Evolutionary conservation across 2,888 invertebrate genomes (phyloP).

Genomic region (Nomada flava): DNA sequence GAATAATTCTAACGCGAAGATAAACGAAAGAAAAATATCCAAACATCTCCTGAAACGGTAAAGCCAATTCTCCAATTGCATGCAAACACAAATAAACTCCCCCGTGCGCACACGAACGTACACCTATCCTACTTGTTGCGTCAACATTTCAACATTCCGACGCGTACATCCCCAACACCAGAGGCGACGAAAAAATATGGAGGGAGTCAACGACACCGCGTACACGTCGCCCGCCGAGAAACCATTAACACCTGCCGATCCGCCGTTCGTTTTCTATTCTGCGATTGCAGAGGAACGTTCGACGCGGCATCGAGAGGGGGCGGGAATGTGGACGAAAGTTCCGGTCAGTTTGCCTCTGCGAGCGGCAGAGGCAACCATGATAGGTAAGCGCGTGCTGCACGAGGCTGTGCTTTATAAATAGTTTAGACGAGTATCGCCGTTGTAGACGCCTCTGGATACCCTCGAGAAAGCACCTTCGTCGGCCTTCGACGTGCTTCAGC

Average conservation of each 20-base stretch:
- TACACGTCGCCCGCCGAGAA: slow-evolving; percentile 4
- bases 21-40: too few species aligned
- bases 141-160: neutral
- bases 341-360: slow-evolving; percentile 72
- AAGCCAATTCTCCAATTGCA: neutral
- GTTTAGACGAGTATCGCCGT: slow-evolving; percentile 60
- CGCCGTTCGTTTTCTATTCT: too few species aligned
- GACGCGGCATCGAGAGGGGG: slow-evolving; percentile 23
- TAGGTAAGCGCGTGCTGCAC: slow-evolving; percentile 64
- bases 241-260: neutral
- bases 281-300: too few species aligned
- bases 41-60: too few species aligned
- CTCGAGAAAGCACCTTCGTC: slow-evolving; percentile 58
- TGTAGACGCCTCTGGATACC: slow-evolving; percentile 44
- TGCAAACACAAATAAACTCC: neutral
- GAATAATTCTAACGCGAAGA: too few species aligned
- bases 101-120: neutral
- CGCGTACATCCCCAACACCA: neutral
- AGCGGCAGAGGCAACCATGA: slow-evolving; percentile 74
- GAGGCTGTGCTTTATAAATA: slow-evolving; percentile 80
- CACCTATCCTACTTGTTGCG: neutral
- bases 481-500: slow-evolving; percentile 29
- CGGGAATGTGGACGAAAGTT: slow-evolving; percentile 50
- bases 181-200: neutral
- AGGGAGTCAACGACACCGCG: slow-evolving; percentile 3